These are phyloP conservation scores for Smittia aterrima DNA, from an alignment of 2,888 invertebrate genomes.

Conservation along the genomic window DNA sequence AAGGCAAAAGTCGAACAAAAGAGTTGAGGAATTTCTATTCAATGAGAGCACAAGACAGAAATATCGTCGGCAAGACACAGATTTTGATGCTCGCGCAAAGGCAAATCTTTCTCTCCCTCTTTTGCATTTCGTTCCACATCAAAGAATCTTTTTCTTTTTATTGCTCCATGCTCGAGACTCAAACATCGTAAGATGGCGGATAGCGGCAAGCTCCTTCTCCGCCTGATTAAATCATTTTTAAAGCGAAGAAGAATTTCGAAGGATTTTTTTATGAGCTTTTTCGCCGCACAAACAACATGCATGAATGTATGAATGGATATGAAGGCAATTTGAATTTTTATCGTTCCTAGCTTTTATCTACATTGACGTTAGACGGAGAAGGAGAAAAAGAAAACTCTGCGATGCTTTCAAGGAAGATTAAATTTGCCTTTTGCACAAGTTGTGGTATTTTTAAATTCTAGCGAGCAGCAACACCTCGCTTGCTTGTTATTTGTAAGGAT, in stretches of 20 bases:
- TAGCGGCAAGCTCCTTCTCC: no score
- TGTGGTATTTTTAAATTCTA: neutral
- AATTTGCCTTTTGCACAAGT: neutral
- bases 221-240: no score
- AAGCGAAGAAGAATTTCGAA: no score
- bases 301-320: neutral
- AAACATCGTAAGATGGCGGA: no score
- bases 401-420: neutral
- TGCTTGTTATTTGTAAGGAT: neutral
- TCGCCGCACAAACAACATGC: neutral
- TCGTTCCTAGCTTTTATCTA: neutral
- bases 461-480: neutral
- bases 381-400: neutral
- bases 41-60: neutral
- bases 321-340: constrained; percentile 27
- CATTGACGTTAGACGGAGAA: neutral
- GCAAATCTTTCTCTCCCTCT: no score
- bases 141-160: no score
- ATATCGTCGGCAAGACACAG: neutral
- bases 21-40: neutral
- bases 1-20: neutral
- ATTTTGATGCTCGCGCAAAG: no score
- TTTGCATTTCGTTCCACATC: no score
- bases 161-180: no score
- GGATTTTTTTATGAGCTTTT: constrained; percentile 12